Percentiles rank a stretch among this genome's conserved stretches.
phyloP scores from a whole-genome alignment of 1,140 invertebrate species.

The Frieseomelitta varia region DNA sequence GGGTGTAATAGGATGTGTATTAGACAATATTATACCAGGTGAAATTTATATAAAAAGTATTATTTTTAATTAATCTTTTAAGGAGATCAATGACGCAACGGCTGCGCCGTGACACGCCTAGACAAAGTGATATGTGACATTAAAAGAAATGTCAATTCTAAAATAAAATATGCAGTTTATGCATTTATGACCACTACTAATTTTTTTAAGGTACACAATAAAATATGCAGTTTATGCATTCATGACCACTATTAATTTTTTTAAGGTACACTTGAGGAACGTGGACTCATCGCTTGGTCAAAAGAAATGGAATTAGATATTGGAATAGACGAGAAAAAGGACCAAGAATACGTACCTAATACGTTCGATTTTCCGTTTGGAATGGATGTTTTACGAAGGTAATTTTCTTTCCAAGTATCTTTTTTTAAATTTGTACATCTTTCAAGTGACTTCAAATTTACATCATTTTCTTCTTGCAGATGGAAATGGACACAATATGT shows the following conservation, averaged over 20 bases:
- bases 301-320: slow-evolving; percentile 86
- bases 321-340: slow-evolving; percentile 76
- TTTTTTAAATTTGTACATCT: background rate
- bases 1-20: slow-evolving; percentile 89
- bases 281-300: slow-evolving; percentile 87
- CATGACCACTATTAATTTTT: slow-evolving; percentile 14
- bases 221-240: slow-evolving; percentile 5
- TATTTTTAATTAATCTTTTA: background rate
- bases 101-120: too few species aligned
- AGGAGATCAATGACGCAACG: too few species aligned
- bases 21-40: slow-evolving; percentile 95
- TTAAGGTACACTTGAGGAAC: slow-evolving; percentile 86
- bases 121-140: too few species aligned
- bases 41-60: slow-evolving; percentile 45
- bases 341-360: slow-evolving; percentile 75
- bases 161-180: slow-evolving; percentile 10
- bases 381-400: slow-evolving; percentile 85
- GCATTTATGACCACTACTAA: background rate
- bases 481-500: slow-evolving; percentile 87
- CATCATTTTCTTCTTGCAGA: slow-evolving; percentile 78
- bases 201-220: slow-evolving; percentile 82
- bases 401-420: slow-evolving; percentile 18
- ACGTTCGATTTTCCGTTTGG: slow-evolving; percentile 90
- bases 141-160: too few species aligned
- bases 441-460: background rate